Base-by-base conservation (phyloP, 2,888 invertebrate genomes). In the Sisyra nigra region DNA sequence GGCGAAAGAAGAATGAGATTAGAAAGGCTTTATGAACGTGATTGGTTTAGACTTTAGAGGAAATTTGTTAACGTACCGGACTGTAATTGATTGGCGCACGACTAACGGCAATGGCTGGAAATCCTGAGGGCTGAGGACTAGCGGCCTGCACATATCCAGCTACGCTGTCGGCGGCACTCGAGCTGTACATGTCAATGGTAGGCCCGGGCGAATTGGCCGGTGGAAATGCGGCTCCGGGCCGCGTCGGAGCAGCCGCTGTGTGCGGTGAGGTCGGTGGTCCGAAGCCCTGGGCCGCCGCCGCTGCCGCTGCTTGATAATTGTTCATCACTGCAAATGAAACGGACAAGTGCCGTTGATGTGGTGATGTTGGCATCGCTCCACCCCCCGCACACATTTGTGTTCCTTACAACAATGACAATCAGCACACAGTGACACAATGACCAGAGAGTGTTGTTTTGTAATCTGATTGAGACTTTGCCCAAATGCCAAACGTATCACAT, bases 111-210 rank as follows among this genome's bases (percentile, higher is more conserved):
- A 91, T 88, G 55, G 86, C 83, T 60, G 91, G 89, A 70, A 92
- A 92, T 58, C 88, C 88, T 59, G 91, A 86, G 55, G 93, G 93
- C 68, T 94, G 94, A 57, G 94, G 93, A 69, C 91, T 92, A 55
- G 93, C 89, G 56, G 93, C 92, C 71, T 93, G 93, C 61, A 93
- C 91, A 68, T 93, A 94, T 62, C 91, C 88, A 54, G 71, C 68
- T 53, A 86, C 84, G 61, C 83, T 85, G 61, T 88, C 89, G 49
- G 69, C 72, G 50, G 70, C 71, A 55, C 82, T 87, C 57, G 87
- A 84, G 66, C 81, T 86, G 72, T 92, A 92, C 71, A 93, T 87
- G 64, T 94, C 93, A 58, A 93, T 85, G 58, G 82, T 76, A 55
- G 91, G 79, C 54, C 91, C 79, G 46, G 93, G 93, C 57, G 92